A percentile compares a stretch with the other conserved stretches of the same genome.
Evolutionary conservation across 2,888 invertebrate species (phyloP).

Genomic region (Incurvaria masculella): DNA sequence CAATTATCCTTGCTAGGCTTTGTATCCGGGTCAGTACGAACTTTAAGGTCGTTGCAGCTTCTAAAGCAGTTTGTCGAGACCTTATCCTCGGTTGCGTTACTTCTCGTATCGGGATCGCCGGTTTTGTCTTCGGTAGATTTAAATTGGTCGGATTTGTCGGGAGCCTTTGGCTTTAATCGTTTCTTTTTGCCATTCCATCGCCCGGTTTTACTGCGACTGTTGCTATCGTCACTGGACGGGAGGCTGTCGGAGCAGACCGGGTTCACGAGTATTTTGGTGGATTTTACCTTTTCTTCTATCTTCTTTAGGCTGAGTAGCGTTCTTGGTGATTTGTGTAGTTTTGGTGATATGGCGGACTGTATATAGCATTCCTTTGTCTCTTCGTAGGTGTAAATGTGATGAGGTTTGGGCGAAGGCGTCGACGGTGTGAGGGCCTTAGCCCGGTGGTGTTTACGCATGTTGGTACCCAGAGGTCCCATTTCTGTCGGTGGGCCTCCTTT

Average conservation of each 20-base stretch:
- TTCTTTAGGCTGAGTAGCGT: slow-evolving; percentile 42
- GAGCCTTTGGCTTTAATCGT: slow-evolving; percentile 34
- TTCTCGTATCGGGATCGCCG: slow-evolving; percentile 30
- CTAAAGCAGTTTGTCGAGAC: slow-evolving; percentile 50
- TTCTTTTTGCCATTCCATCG: slow-evolving; percentile 52
- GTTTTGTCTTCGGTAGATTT: slow-evolving; percentile 27
- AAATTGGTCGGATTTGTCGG: slow-evolving; percentile 25
- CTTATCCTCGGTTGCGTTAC: slow-evolving; percentile 35
- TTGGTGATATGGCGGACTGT: slow-evolving; percentile 34
- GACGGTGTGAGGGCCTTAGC: slow-evolving; percentile 31
- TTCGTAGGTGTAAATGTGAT: slow-evolving; percentile 28
- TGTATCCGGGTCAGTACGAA: slow-evolving; percentile 36
- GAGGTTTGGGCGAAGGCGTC: slow-evolving; percentile 31
- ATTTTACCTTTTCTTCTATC: slow-evolving; percentile 46
- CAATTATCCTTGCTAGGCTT: slow-evolving; percentile 42
- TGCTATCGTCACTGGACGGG: slow-evolving; percentile 42
- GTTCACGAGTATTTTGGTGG: slow-evolving; percentile 50
- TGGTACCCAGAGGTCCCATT: slow-evolving; percentile 52
- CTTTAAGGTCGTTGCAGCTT: slow-evolving; percentile 43
- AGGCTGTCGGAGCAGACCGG: slow-evolving; percentile 45
- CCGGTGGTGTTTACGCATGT: slow-evolving; percentile 35
- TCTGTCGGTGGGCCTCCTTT: slow-evolving; percentile 52
- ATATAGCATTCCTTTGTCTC: slow-evolving; percentile 33
- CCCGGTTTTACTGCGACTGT: slow-evolving; percentile 33
- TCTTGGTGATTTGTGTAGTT: slow-evolving; percentile 32